Evolutionary conservation across 2,888 invertebrate genomes (phyloP).

Genomic region (Cerastis rubricosa): DNA sequence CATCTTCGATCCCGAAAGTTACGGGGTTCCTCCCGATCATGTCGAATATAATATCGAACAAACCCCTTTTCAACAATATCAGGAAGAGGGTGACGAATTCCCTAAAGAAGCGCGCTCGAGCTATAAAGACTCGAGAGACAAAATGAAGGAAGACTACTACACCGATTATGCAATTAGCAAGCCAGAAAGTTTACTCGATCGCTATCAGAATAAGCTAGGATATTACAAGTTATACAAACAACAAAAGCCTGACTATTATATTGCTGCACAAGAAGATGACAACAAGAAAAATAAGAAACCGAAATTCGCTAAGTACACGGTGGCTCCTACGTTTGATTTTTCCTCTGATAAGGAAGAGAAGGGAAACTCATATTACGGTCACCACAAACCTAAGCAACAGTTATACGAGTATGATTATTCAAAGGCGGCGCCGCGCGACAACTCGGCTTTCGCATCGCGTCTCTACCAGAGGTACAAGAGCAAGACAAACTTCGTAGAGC

Average conservation of each 20-base stretch:
- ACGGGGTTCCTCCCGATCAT: conserved; percentile 77
- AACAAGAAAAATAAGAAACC: conserved; percentile 75
- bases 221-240: conserved; percentile 84
- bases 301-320: conserved; percentile 77
- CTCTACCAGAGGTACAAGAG: conserved; percentile 77
- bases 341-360: conserved; percentile 73
- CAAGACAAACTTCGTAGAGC: conserved; percentile 85
- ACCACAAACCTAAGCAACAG: conserved; percentile 78
- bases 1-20: conserved; percentile 81
- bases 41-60: conserved; percentile 77
- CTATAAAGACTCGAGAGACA: conserved; percentile 83
- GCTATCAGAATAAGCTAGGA: conserved; percentile 80
- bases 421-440: conserved; percentile 79
- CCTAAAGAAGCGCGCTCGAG: conserved; percentile 80
- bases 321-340: conserved; percentile 73
- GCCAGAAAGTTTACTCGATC: conserved; percentile 81
- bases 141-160: conserved; percentile 83
- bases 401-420: conserved; percentile 80
- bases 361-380: conserved; percentile 77
- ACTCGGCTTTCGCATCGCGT: conserved; percentile 79
- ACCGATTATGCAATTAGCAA: conserved; percentile 82
- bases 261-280: conserved; percentile 66
- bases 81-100: conserved; percentile 80
- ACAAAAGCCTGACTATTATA: conserved; percentile 80
- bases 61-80: conserved; percentile 83